phyloP scores from a whole-genome alignment of 2,113 vertebrate species.

The Anhinga anhinga region DNA sequence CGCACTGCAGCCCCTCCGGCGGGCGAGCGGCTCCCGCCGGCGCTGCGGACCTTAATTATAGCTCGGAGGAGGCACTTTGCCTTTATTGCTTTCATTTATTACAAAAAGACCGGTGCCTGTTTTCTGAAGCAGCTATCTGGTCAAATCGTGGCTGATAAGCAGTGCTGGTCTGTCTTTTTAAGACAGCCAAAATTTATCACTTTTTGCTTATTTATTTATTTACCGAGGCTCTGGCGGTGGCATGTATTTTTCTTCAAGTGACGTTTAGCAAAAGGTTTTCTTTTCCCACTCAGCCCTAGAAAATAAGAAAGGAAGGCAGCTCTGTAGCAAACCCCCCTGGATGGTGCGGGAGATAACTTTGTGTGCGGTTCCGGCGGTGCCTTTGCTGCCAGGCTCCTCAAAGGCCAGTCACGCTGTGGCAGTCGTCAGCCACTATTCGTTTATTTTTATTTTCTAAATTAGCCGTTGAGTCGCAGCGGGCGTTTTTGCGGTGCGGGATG shows the following conservation, averaged over 20 bases:
- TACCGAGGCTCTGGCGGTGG: slow-evolving; percentile 42
- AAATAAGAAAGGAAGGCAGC: neutral
- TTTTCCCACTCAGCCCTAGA: slow-evolving; percentile 37
- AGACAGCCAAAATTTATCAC: slow-evolving; percentile 79
- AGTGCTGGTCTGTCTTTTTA: slow-evolving; percentile 72
- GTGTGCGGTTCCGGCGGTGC: neutral
- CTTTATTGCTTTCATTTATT: slow-evolving; percentile 81
- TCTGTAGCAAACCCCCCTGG: neutral
- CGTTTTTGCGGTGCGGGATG: neutral
- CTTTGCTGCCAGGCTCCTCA: neutral
- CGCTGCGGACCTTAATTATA: slow-evolving; percentile 61
- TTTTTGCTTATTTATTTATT: slow-evolving; percentile 52
- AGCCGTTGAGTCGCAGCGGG: neutral
- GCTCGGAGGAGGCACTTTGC: slow-evolving; percentile 70
- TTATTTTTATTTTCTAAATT: neutral
- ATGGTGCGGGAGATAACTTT: neutral
- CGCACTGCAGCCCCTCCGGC: neutral
- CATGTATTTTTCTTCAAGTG: slow-evolving; percentile 28
- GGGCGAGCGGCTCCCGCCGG: neutral
- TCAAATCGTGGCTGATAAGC: slow-evolving; percentile 78
- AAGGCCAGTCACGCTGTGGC: neutral
- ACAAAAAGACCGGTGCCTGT: slow-evolving; percentile 67
- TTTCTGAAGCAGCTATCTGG: slow-evolving; percentile 76
- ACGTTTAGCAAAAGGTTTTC: slow-evolving; percentile 44
- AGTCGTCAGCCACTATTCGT: neutral